Percentiles rank a stretch among this genome's conserved stretches.
These are phyloP conservation scores for Cranoglanis bouderius DNA, from an alignment of 2,113 vertebrate genomes.

Conservation along the genomic window DNA sequence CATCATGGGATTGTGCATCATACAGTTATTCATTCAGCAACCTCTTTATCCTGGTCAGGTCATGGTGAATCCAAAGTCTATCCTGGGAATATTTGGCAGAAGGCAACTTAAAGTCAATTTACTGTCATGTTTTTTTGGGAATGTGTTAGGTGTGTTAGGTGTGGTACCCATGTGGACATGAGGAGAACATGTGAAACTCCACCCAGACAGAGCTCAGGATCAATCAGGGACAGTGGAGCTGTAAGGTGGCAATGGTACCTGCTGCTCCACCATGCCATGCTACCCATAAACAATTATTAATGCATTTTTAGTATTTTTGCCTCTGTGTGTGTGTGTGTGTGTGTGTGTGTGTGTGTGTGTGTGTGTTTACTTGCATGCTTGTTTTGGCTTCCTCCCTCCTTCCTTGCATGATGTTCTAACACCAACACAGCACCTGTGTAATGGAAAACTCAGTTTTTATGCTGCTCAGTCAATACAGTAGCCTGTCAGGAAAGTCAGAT, in stretches of 20 bases:
- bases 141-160: too few relatives aligned
- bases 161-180: not conserved
- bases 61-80: not conserved
- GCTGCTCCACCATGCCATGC: not conserved
- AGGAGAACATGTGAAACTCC: not conserved
- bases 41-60: not conserved
- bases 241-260: not conserved
- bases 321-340: not conserved
- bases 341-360: not conserved
- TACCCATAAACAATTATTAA: not conserved
- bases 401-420: constrained; percentile 7
- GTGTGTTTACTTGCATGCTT: not conserved
- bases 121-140: not conserved
- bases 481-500: constrained; percentile 57
- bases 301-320: not conserved
- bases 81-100: too few relatives aligned
- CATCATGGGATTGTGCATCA: not conserved
- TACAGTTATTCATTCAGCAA: not conserved
- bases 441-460: constrained; percentile 12
- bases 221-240: not conserved
- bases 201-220: not conserved
- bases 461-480: constrained; percentile 51
- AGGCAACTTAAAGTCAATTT: too few relatives aligned
- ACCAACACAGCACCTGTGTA: constrained; percentile 27
- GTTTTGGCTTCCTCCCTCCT: not conserved